These are phyloP conservation scores for Calephelis nemesis DNA, from an alignment of 1,140 invertebrate species.

Conservation along the genomic window DNA sequence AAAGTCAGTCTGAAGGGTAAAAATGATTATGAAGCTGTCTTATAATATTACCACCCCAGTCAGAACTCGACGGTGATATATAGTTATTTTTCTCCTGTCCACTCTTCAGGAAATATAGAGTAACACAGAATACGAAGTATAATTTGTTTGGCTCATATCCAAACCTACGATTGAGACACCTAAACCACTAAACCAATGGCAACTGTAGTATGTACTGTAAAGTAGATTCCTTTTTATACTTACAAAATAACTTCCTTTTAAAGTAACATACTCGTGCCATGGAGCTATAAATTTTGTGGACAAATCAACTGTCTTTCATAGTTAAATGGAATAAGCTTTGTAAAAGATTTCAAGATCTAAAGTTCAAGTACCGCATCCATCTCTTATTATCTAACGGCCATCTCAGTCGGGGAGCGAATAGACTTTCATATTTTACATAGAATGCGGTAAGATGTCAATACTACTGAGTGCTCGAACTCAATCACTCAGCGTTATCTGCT, in stretches of 20 bases:
- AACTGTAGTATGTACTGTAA: too few relatives aligned
- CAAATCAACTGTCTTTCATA: slow-evolving; percentile 35
- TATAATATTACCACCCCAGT: too few relatives aligned
- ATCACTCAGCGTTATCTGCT: slow-evolving; percentile 67
- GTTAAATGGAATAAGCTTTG: slow-evolving; percentile 31
- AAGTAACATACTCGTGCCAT: slow-evolving; percentile 2
- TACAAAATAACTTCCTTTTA: background rate
- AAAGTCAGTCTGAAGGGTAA: too few relatives aligned
- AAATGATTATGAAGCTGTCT: too few relatives aligned
- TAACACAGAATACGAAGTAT: too few relatives aligned
- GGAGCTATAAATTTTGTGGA: slow-evolving; percentile 17
- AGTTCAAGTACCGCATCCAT: slow-evolving; percentile 48
- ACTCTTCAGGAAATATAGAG: too few relatives aligned
- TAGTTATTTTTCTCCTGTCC: too few relatives aligned
- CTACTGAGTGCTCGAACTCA: slow-evolving; percentile 49
- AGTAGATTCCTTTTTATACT: background rate
- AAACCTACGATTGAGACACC: too few relatives aligned
- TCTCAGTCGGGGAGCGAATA: slow-evolving; percentile 41
- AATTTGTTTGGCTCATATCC: too few relatives aligned
- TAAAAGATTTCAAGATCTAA: slow-evolving; percentile 23
- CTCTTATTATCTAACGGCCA: slow-evolving; percentile 27
- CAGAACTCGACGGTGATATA: too few relatives aligned
- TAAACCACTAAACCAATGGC: too few relatives aligned
- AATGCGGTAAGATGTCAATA: slow-evolving; percentile 63
- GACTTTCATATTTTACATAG: slow-evolving; percentile 77